A percentile compares a stretch with the other conserved stretches of the same genome.
phyloP scores from a whole-genome alignment of 2,888 invertebrate species.

The Drosophila helvetica region DNA sequence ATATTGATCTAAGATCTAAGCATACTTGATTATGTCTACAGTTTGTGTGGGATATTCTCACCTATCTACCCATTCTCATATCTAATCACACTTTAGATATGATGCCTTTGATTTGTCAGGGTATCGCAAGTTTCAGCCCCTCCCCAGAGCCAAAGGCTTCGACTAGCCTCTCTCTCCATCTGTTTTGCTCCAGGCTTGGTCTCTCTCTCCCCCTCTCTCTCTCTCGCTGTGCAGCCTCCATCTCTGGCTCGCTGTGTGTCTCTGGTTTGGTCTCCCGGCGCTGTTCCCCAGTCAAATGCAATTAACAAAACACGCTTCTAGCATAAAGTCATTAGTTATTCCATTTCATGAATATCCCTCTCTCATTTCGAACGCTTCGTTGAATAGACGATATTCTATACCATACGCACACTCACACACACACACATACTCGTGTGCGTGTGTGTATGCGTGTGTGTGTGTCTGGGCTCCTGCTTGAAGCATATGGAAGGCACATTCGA shows the following conservation, averaged over 20 bases:
- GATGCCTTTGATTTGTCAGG: neutral
- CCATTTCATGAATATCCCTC: constrained; percentile 74
- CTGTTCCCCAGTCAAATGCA: constrained; percentile 72
- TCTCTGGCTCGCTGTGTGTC: constrained; percentile 6
- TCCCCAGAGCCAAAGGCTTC: neutral
- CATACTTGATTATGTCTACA: too few species aligned
- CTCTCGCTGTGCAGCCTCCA: constrained; percentile 31
- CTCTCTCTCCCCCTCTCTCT: constrained; percentile 8
- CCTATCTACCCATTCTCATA: too few species aligned
- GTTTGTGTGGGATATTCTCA: too few species aligned
- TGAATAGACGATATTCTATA: constrained; percentile 33
- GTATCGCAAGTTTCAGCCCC: neutral
- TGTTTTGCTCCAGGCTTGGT: constrained; percentile 16
- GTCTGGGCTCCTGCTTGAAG: constrained; percentile 43
- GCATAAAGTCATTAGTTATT: constrained; percentile 79
- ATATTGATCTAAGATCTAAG: too few species aligned
- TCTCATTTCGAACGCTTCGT: constrained; percentile 72
- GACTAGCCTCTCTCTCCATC: neutral
- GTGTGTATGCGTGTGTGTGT: constrained; percentile 38
- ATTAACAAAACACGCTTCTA: constrained; percentile 78
- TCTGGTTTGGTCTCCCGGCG: constrained; percentile 30
- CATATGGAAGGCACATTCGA: constrained; percentile 59
- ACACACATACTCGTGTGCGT: constrained; percentile 1
- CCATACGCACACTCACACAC: neutral
- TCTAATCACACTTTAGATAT: neutral